These are phyloP conservation scores for Aleiodes testaceus DNA, from an alignment of 2,888 invertebrate species.

Conservation along the genomic window DNA sequence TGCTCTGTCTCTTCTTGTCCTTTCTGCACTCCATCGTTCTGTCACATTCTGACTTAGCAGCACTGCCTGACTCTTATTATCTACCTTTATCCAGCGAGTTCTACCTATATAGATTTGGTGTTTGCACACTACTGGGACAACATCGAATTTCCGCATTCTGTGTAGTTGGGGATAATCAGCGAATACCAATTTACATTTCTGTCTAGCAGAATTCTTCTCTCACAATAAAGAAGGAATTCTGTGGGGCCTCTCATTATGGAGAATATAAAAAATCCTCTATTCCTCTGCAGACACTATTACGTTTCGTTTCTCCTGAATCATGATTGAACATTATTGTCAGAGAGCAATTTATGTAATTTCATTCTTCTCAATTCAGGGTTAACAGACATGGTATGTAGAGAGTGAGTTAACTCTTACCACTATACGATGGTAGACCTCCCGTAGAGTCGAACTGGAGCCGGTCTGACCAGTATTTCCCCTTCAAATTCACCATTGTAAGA, in stretches of 20 bases:
- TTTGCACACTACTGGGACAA: slow-evolving; percentile 17
- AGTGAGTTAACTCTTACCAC: slow-evolving; percentile 12
- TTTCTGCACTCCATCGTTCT: slow-evolving; percentile 60
- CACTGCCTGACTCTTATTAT: slow-evolving; percentile 4
- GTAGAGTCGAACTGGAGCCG: slow-evolving; percentile 60
- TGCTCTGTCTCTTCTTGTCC: slow-evolving; percentile 51
- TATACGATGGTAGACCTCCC: slow-evolving; percentile 59
- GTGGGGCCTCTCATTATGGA: background rate
- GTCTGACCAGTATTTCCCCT: slow-evolving; percentile 63
- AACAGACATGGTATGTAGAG: background rate
- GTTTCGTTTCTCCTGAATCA: too few relatives aligned
- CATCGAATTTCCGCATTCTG: slow-evolving; percentile 23
- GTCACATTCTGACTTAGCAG: slow-evolving; percentile 56
- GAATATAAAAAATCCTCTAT: too few relatives aligned
- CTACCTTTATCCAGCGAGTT: background rate
- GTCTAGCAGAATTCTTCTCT: background rate
- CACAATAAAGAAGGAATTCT: background rate
- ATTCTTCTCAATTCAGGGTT: slow-evolving; percentile 54
- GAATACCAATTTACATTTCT: slow-evolving; percentile 4
- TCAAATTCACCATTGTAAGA: slow-evolving; percentile 45
- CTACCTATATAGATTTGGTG: background rate
- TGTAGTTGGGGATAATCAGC: background rate
- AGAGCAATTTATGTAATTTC: slow-evolving; percentile 44
- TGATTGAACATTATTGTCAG: too few relatives aligned
- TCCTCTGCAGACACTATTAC: too few relatives aligned